Conservation (phyloP, 2,113 vertebrate genomes). For the Phyllostomus discolor region DNA sequence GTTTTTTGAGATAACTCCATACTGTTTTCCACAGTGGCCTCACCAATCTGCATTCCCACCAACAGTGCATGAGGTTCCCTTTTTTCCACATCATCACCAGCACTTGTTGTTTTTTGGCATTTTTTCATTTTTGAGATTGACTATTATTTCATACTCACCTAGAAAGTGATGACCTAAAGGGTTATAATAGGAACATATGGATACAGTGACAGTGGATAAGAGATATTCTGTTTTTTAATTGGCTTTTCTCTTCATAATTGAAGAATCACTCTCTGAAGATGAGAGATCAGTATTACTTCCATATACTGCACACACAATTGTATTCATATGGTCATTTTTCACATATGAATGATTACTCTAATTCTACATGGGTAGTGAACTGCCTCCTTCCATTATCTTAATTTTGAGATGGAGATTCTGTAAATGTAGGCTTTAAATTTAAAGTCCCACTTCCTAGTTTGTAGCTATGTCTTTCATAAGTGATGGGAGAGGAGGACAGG, state of each 20-base stretch:
- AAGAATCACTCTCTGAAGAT: conserved; percentile 28
- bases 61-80: not conserved
- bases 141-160: not conserved
- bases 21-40: not conserved
- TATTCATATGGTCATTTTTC: not conserved
- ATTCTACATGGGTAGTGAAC: not conserved
- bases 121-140: conserved; percentile 6
- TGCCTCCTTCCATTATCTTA: not conserved
- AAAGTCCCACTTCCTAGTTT: not conserved
- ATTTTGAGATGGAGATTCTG: not conserved
- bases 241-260: not conserved
- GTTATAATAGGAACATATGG: not conserved
- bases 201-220: not conserved
- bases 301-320: too few species aligned
- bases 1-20: not conserved
- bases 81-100: not conserved
- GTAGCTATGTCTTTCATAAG: not conserved
- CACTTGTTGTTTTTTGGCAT: not conserved
- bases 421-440: not conserved
- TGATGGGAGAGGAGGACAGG: not conserved
- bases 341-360: not conserved
- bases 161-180: not conserved
- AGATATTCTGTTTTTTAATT: not conserved
- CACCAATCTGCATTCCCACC: not conserved
- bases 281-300: not conserved